Conservation (phyloP, 2,888 invertebrate genomes). For the Melinaea marsaeus region DNA sequence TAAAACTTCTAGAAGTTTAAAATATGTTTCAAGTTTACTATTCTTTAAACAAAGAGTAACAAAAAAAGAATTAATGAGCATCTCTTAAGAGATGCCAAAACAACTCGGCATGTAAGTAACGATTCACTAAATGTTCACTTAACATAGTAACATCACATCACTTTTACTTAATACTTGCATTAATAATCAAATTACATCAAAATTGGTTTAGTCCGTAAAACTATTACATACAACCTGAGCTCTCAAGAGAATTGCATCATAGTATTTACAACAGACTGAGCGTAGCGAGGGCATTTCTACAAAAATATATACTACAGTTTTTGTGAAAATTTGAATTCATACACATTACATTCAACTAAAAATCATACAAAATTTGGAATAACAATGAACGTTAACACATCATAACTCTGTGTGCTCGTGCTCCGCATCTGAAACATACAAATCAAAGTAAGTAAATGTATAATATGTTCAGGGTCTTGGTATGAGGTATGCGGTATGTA, state of each 20-base stretch:
- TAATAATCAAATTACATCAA: neutral
- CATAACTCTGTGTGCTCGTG: conserved; percentile 68
- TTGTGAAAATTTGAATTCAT: conserved; percentile 13
- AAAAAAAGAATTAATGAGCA: neutral
- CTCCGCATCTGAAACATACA: conserved; percentile 52
- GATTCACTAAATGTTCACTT: neutral
- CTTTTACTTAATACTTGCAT: conserved; percentile 2
- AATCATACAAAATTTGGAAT: conserved; percentile 37
- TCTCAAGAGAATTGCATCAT: conserved; percentile 30
- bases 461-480: neutral
- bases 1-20: no score
- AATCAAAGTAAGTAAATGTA: conserved; percentile 7
- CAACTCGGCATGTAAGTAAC: neutral
- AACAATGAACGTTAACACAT: conserved; percentile 42
- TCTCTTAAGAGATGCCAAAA: neutral
- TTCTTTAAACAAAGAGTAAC: no score
- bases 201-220: neutral
- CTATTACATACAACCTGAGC: neutral
- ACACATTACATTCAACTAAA: conserved; percentile 22
- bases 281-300: conserved; percentile 16
- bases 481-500: no score
- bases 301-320: conserved; percentile 9
- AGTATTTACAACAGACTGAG: conserved; percentile 29
- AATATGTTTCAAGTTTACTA: no score
- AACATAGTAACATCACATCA: neutral